Conservation (phyloP, 64 coral and sea anemone genomes). For the Orbicella faveolata region DNA sequence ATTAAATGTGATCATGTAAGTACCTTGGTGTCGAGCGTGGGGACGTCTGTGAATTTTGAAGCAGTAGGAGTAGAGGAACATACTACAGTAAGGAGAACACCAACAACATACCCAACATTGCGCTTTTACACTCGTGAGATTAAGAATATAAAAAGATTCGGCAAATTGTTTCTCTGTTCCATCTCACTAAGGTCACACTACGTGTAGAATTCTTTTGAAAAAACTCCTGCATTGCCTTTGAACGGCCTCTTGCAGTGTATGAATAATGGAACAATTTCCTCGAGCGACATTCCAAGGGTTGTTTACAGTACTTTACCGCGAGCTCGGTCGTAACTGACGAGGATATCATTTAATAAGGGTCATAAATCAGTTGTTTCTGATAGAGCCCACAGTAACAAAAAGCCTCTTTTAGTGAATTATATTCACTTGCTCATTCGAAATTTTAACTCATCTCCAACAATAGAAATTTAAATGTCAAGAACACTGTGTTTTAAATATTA, state of each 20-base stretch:
- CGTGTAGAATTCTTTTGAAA: background rate
- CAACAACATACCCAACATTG: background rate
- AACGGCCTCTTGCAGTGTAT: constrained; percentile 10
- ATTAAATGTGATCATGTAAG: constrained; percentile 36
- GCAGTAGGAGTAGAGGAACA: background rate
- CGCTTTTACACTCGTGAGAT: background rate
- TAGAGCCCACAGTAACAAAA: background rate
- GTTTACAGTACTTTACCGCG: background rate
- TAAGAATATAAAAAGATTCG: background rate
- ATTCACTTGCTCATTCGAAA: background rate
- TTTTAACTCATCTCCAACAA: background rate
- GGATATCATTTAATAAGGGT: background rate
- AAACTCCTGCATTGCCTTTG: constrained; percentile 4
- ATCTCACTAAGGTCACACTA: background rate
- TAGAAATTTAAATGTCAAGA: constrained; percentile 54
- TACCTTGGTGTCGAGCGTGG: background rate
- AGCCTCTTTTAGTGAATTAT: background rate
- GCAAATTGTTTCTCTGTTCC: background rate
- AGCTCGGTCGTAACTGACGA: background rate
- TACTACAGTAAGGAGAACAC: background rate
- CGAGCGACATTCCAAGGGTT: constrained; percentile 12
- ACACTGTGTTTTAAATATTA: constrained; percentile 77
- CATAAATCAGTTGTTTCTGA: background rate
- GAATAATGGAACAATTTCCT: background rate
- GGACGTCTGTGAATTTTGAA: background rate